Base-by-base conservation (phyloP, 2,888 invertebrate genomes). In the Napeogenes inachia region DNA sequence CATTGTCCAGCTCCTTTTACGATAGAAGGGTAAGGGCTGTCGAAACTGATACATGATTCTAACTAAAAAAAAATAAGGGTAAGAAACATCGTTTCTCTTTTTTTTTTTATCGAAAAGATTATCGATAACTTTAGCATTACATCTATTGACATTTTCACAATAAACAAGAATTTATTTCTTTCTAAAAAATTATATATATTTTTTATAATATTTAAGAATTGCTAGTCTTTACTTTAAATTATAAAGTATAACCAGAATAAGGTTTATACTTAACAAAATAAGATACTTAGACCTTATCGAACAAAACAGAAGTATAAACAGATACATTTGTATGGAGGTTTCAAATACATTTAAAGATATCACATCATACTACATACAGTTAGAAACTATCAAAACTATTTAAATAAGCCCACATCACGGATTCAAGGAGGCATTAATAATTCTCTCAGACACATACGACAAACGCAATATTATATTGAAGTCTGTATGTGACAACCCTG, bases 361-460 rank as follows among this genome's bases (percentile, higher is more conserved):
- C 50, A 54, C 21, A 21, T 21, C 21, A 21, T 21, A 21, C 21
- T 71, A 61, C 58, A 57, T 53, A 65, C 71, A 73, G 73, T 30
- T 50, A 47, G 4, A 10, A 47, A 47, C 13, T 13, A 50, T 30
- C 3, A 21, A 75, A 77, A 78, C 78, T 81, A 84, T 85, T 83
- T 82, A 84, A 84, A 84, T 83, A 80, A 82, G 75, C 78, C 74
- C 75, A 74, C 71, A 75, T 75, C 74, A 67, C 76, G 79, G 73
- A 79, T 75, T 81, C 82, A 79, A 77, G 75, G 71, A 68, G 70
- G 84, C 88, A 85, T 89, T 82, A 89, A 87, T 89, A 90, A 89
- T 89, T 86, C 89, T 77, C 77, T 87, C 75, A 85, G 88, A 86
- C 86, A 86, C 88, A 87, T 85, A 87, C 87, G 88, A 85, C 87